These are phyloP conservation scores for Pogonocherus hispidulus DNA, from an alignment of 2,888 invertebrate genomes.

Conservation along the genomic window DNA sequence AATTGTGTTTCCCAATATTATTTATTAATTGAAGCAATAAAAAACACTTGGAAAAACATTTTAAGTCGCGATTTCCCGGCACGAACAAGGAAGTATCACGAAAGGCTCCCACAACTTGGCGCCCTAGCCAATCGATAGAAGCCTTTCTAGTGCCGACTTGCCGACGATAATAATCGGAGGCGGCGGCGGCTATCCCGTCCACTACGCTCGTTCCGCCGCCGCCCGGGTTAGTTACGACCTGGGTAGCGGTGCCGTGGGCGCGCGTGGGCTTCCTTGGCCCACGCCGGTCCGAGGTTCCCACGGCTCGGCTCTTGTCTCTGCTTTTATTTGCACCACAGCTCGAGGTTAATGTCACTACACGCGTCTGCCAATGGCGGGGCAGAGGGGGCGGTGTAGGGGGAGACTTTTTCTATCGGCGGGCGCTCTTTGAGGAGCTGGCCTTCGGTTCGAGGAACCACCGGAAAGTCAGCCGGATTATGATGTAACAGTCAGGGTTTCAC, in stretches of 20 bases:
- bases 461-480: neutral
- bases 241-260: conserved; percentile 54
- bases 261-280: conserved; percentile 56
- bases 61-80: too few species aligned
- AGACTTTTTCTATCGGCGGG: conserved; percentile 18
- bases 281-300: conserved; percentile 53
- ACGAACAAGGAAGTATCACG: neutral
- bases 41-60: too few species aligned
- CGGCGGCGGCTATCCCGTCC: conserved; percentile 12
- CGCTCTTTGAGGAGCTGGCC: neutral
- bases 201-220: too few species aligned
- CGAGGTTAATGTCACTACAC: conserved; percentile 56
- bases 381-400: conserved; percentile 25
- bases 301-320: conserved; percentile 51
- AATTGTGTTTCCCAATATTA: too few species aligned
- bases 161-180: conserved; percentile 11
- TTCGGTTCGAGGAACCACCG: neutral
- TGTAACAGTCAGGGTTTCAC: neutral
- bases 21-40: too few species aligned
- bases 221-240: conserved; percentile 40
- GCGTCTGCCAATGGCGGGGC: conserved; percentile 33
- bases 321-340: conserved; percentile 54
- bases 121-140: conserved; percentile 19
- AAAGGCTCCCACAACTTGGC: neutral
- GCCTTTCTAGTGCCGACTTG: conserved; percentile 10